These are phyloP conservation scores for Tetragnatha versicolor DNA, from an alignment of 1,140 invertebrate species.

Conservation along the genomic window DNA sequence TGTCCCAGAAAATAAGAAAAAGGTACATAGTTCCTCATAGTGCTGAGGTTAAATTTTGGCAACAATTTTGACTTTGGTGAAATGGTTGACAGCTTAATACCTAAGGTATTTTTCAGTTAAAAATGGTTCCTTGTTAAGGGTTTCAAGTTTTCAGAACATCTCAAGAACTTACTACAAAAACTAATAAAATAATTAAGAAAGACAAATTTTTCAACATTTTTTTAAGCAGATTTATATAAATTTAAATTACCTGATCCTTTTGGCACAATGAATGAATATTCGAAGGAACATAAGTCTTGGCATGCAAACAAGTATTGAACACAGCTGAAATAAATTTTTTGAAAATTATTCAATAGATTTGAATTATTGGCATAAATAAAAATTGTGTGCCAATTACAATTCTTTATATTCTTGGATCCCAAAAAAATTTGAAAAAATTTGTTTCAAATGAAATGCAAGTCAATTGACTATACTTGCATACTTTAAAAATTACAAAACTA, in stretches of 20 bases:
- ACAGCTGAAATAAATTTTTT: constrained; percentile 21
- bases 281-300: neutral
- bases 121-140: neutral
- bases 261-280: constrained; percentile 22
- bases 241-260: constrained; percentile 8
- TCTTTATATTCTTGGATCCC: neutral
- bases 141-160: neutral
- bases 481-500: too few species aligned
- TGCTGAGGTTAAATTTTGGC: too few species aligned
- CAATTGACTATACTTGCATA: neutral
- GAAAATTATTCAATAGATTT: neutral
- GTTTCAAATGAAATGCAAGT: neutral
- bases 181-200: neutral
- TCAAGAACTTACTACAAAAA: neutral
- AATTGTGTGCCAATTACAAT: neutral
- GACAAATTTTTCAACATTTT: neutral
- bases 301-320: constrained; percentile 31
- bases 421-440: neutral
- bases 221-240: neutral
- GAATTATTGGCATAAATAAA: neutral
- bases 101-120: too few species aligned
- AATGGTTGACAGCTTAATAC: too few species aligned
- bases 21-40: too few species aligned
- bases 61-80: too few species aligned
- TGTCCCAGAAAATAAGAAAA: too few species aligned